A percentile compares a stretch with the other conserved stretches of the same genome.
Evolutionary conservation across 2,888 invertebrate genomes (phyloP).

Genomic region (Chrysopilus asiliformis): DNA sequence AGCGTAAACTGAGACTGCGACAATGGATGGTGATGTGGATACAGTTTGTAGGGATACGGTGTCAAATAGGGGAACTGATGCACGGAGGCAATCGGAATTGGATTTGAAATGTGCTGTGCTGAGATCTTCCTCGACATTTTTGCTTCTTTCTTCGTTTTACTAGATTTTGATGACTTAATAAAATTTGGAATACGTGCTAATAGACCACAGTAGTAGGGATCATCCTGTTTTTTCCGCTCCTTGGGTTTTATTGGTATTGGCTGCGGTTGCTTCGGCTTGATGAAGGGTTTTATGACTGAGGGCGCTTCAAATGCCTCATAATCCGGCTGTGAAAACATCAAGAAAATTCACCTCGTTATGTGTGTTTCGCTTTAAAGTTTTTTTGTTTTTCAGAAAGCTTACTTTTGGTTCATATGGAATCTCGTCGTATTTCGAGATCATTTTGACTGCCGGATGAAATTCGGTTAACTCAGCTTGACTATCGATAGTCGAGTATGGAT

Average conservation of each 20-base stretch:
- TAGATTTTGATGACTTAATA: slow-evolving; percentile 40
- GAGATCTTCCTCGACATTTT: slow-evolving; percentile 29
- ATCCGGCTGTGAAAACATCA: slow-evolving; percentile 24
- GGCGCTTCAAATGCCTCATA: slow-evolving; percentile 21
- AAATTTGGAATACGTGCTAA: slow-evolving; percentile 56
- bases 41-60: slow-evolving; percentile 31
- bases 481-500: slow-evolving; percentile 34
- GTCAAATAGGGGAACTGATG: slow-evolving; percentile 25
- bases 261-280: slow-evolving; percentile 9
- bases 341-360: slow-evolving; percentile 1
- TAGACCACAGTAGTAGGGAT: slow-evolving; percentile 57
- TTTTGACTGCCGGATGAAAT: slow-evolving; percentile 8
- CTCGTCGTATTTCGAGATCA: slow-evolving; percentile 25
- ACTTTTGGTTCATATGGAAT: slow-evolving; percentile 34
- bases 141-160: slow-evolving; percentile 16
- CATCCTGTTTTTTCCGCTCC: slow-evolving; percentile 41
- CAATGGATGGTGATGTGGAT: slow-evolving; percentile 31
- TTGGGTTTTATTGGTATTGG: no score
- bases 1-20: slow-evolving; percentile 33
- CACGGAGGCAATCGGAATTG: slow-evolving; percentile 31
- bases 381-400: slow-evolving; percentile 8
- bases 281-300: slow-evolving; percentile 3
- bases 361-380: not conserved
- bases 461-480: slow-evolving; percentile 33
- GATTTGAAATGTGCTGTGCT: slow-evolving; percentile 28